Base-by-base conservation (phyloP, 2,113 vertebrate species). In the Sander vitreus region DNA sequence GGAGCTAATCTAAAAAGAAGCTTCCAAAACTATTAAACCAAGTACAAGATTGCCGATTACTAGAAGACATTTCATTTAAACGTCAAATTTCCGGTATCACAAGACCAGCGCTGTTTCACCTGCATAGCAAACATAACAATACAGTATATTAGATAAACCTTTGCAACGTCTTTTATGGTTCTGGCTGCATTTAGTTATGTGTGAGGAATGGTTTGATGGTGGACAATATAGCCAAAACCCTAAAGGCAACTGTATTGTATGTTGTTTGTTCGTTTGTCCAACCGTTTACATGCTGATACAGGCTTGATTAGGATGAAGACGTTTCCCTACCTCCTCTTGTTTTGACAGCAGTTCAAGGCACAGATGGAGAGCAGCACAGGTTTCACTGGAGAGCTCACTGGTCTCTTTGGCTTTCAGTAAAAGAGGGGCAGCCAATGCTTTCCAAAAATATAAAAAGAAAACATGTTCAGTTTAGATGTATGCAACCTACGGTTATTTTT, bases 331-430 rank as follows among this genome's bases (percentile, higher is more conserved):
- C 97, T 95, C 96, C 93, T 98, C 96, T 78, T 97, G 97, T 86
- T 94, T 96, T 58, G 96, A 94, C 76, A 99, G 95, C 47, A 97
- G 93, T 70, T 93, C 91, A 62, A 99, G 95, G 88, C 97, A 99
- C 76, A 95, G 93, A 59, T 92, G 94, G 80, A 99, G 90, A 36
- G 96, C 95, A 71, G 94, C 92, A 78, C 95, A 97, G 0, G 96
- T 96, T 87, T 97, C 96, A 88, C 94, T 93, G 66, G 97, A 97
- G 36, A 96, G 93, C 89, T 96, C 95, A 80, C 97, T 95, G 55
- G 97, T 95, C 60, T 96, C 94, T 85, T 96, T 96, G 73, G 96
- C 95, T 95, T 97, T 97, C 81, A 97, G 93, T 66, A 97, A 88
- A 62, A 97, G 92, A 15, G 88, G 92, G 80, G 92, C 92, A 76